These are phyloP conservation scores for Notolabrus celidotus DNA, from an alignment of 2,797 vertebrate genomes.

Conservation along the genomic window DNA sequence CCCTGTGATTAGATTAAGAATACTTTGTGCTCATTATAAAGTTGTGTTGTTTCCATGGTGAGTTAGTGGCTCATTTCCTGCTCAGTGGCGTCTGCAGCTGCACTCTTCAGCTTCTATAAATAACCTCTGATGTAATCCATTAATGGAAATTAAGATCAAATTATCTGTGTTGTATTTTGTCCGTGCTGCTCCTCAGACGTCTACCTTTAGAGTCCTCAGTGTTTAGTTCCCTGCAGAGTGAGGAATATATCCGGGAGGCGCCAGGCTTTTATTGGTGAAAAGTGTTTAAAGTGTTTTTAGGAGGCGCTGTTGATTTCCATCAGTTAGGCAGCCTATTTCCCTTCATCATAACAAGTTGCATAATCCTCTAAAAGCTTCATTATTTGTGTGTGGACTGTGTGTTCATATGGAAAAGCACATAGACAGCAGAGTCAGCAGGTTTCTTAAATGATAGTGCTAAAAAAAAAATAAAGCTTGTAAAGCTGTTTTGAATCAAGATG, in stretches of 20 bases:
- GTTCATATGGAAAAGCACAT: not conserved
- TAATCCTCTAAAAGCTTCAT: not conserved
- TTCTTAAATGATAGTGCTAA: too few species aligned
- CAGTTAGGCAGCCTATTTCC: not conserved
- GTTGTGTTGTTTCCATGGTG: conserved; percentile 35
- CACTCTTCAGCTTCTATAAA: conserved; percentile 28
- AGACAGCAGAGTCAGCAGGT: not conserved
- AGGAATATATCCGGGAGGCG: too few species aligned
- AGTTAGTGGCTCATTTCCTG: conserved; percentile 28
- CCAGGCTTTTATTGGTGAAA: too few species aligned
- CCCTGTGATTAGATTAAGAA: conserved; percentile 13
- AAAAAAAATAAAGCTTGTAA: too few species aligned
- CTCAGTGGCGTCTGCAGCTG: conserved; percentile 11
- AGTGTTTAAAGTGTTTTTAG: not conserved
- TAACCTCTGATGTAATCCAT: conserved; percentile 43
- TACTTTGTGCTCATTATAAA: conserved; percentile 23
- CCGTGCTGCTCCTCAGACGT: not conserved
- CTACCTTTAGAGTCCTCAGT: not conserved
- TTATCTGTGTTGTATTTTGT: conserved; percentile 29
- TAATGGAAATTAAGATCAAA: conserved; percentile 49
- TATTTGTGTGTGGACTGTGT: not conserved
- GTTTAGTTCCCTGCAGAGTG: not conserved
- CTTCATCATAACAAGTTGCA: not conserved
- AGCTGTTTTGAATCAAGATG: too few species aligned
- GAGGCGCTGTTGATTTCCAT: not conserved